These are phyloP conservation scores for Rhimphoctona megacephalus DNA, from an alignment of 2,888 invertebrate species.

Conservation along the genomic window DNA sequence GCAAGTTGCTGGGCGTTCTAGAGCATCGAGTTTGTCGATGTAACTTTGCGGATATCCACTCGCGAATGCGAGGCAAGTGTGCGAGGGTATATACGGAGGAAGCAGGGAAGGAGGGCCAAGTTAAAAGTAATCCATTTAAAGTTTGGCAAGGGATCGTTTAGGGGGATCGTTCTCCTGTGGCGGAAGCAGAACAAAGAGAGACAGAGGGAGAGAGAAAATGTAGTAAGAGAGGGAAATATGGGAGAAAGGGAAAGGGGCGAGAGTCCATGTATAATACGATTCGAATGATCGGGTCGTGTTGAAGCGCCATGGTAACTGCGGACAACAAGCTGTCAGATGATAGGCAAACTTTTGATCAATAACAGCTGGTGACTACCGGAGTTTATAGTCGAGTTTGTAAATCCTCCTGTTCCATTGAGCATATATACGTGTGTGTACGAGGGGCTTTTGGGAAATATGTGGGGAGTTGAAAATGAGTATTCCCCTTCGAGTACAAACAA, in stretches of 20 bases:
- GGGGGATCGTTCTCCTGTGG: conserved; percentile 10
- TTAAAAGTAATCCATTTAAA: conserved; percentile 76
- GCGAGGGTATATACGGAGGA: background rate
- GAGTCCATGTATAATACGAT: conserved; percentile 70
- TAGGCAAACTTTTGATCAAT: conserved; percentile 85
- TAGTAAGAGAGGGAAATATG: background rate
- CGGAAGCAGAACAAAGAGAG: background rate
- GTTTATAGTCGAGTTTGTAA: conserved; percentile 66
- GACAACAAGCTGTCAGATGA: conserved; percentile 85
- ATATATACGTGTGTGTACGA: background rate
- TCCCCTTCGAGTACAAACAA: conserved; percentile 39
- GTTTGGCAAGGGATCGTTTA: conserved; percentile 67
- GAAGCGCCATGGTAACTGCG: conserved; percentile 83
- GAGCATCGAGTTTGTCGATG: conserved; percentile 52
- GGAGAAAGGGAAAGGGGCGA: conserved; percentile 7
- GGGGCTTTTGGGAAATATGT: conserved; percentile 12
- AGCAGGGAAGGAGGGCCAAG: conserved; percentile 60
- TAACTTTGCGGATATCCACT: background rate
- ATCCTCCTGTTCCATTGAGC: background rate
- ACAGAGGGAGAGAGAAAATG: background rate
- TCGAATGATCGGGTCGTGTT: conserved; percentile 81
- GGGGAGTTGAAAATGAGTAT: conserved; percentile 38
- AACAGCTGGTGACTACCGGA: conserved; percentile 81
- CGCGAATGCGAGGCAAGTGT: conserved; percentile 5
- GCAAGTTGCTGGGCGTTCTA: conserved; percentile 64